A percentile compares a stretch with the other conserved stretches of the same genome.
Conservation (phyloP, 2,888 invertebrate species). For the Perizoma flavofasciatum region DNA sequence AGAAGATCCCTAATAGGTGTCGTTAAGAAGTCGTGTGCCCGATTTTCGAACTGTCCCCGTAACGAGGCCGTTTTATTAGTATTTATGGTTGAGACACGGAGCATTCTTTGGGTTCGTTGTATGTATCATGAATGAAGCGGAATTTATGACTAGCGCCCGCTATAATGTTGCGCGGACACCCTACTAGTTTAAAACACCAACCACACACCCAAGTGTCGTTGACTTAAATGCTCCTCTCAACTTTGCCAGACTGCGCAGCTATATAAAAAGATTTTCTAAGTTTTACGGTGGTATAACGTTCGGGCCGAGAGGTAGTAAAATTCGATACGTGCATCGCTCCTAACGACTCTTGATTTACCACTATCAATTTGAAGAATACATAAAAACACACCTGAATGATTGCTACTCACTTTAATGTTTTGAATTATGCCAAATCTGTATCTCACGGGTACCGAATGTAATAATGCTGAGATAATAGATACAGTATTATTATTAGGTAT, state of each 20-base stretch:
- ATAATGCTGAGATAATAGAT: slow-evolving; percentile 19
- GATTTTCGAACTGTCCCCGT: slow-evolving; percentile 81
- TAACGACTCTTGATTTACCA: slow-evolving; percentile 79
- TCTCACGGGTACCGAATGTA: slow-evolving; percentile 26
- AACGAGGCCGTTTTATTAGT: slow-evolving; percentile 82
- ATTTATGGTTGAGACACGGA: slow-evolving; percentile 80
- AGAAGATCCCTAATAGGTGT: slow-evolving; percentile 83
- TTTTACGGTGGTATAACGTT: slow-evolving; percentile 75
- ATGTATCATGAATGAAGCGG: slow-evolving; percentile 74
- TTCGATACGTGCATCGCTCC: slow-evolving; percentile 72
- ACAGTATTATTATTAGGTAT: slow-evolving; percentile 66
- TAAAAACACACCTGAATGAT: slow-evolving; percentile 71
- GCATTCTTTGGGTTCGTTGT: slow-evolving; percentile 39
- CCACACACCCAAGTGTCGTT: slow-evolving; percentile 37
- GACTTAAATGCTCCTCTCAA: slow-evolving; percentile 48
- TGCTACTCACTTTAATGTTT: slow-evolving; percentile 60
- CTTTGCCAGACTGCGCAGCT: slow-evolving; percentile 54
- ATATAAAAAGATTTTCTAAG: slow-evolving; percentile 76
- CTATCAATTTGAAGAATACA: slow-evolving; percentile 73
- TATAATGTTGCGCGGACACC: slow-evolving; percentile 53
- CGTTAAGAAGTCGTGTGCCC: slow-evolving; percentile 83
- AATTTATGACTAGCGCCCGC: slow-evolving; percentile 77
- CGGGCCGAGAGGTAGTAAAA: slow-evolving; percentile 71
- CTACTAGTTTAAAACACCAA: slow-evolving; percentile 57
- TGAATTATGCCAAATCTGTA: slow-evolving; percentile 59